Evolutionary conservation across 1,140 invertebrate genomes (phyloP).

Genomic region (Drosophila navojoa): DNA sequence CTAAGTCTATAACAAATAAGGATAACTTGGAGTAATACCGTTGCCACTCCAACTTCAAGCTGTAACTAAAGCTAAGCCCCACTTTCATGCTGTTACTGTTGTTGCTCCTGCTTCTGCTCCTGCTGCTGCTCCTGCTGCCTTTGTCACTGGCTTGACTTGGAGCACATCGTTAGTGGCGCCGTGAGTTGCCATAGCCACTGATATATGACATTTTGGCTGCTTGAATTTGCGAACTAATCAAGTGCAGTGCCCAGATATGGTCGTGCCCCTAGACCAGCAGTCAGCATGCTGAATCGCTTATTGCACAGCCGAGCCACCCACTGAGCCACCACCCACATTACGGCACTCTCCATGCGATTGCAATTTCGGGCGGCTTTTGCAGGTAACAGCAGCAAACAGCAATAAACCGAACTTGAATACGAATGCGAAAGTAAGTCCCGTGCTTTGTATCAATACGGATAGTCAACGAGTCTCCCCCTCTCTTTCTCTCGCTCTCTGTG

Average conservation of each 20-base stretch:
- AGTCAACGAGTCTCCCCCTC: no score
- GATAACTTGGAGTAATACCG: not conserved
- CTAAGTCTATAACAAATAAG: not conserved
- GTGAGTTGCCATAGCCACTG: conserved; percentile 2
- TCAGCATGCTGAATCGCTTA: not conserved
- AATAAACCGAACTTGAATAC: conserved; percentile 38
- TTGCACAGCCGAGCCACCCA: not conserved
- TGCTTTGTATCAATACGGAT: conserved; percentile 27
- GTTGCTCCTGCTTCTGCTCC: no score
- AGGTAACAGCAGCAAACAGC: conserved; percentile 46
- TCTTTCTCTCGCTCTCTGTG: not conserved
- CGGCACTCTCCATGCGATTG: conserved; percentile 17
- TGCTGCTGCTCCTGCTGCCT: not conserved
- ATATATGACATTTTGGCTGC: conserved; percentile 48
- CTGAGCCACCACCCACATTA: not conserved
- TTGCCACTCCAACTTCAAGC: not conserved
- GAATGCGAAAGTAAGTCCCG: conserved; percentile 26
- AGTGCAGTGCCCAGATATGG: conserved; percentile 48
- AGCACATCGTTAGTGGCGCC: not conserved
- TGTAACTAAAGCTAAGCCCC: no score
- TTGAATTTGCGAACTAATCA: conserved; percentile 67
- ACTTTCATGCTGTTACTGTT: no score
- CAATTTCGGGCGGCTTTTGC: conserved; percentile 35
- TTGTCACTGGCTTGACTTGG: not conserved
- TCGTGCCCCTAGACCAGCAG: not conserved